Evolutionary conservation across 2,888 invertebrate species (phyloP).

Genomic region (Chrysolina oricalcia): DNA sequence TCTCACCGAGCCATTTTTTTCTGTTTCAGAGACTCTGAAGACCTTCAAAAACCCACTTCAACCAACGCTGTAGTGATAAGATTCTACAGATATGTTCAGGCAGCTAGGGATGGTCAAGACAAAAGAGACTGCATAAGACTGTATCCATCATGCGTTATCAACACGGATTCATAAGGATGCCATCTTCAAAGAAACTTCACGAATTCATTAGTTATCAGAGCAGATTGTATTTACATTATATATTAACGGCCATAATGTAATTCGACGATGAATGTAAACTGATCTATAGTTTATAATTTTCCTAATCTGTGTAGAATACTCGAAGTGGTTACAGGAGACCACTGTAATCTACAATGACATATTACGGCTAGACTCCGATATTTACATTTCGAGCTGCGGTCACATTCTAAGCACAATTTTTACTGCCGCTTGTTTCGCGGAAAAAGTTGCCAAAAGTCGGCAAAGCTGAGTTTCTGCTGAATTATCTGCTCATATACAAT

Average conservation of each 20-base stretch:
- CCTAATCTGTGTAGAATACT: too few species aligned
- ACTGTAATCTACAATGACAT: too few species aligned
- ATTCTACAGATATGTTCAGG: constrained; percentile 86
- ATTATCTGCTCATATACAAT: too few species aligned
- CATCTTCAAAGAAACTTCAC: background rate
- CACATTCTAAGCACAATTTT: too few species aligned
- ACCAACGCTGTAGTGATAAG: constrained; percentile 82
- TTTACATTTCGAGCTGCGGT: too few species aligned
- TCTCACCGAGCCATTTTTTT: constrained; percentile 37
- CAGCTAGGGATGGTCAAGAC: constrained; percentile 89
- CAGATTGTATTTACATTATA: too few species aligned
- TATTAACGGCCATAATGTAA: background rate
- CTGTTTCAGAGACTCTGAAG: constrained; percentile 83
- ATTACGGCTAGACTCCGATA: too few species aligned
- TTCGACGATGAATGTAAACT: background rate
- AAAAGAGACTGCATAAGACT: constrained; percentile 81
- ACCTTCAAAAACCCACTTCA: constrained; percentile 79
- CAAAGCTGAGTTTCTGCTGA: too few species aligned
- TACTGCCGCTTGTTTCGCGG: too few species aligned
- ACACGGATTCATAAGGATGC: constrained; percentile 73
- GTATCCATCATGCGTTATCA: constrained; percentile 81
- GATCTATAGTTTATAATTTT: too few species aligned
- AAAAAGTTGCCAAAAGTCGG: too few species aligned
- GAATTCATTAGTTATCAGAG: background rate
- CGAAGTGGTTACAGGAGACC: too few species aligned